Base-by-base conservation (phyloP, 2,797 vertebrate genomes). In the Sarcophilus harrisii region DNA sequence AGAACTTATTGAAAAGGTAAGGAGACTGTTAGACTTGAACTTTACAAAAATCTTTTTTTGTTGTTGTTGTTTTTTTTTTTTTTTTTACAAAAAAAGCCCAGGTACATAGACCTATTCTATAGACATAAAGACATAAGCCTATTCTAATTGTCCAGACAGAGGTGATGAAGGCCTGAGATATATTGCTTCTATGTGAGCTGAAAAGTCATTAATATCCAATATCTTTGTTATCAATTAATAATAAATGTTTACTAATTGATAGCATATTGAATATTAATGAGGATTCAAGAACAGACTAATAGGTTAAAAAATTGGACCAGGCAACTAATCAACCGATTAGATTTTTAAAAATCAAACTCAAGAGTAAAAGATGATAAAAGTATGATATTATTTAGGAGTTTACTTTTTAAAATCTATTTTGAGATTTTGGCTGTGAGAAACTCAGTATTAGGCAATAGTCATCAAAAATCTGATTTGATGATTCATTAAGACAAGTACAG, bases 241-340 rank as follows among this genome's bases (percentile, higher is more conserved):
- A 81, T 11, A 93, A 95, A 92, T 91, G 49, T 12, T 73, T 38
- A 52, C 62, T 92, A 58, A 93, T 32, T 94, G 10, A 91, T 38
- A 60, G 29, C 29, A 60, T 29, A 60, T 30, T 30, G 59, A 10
- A 13, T 30, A 29, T 12, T 30, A 30, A 60, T 30, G 59, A 60
- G 3, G 29, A n/a, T n/a, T 32, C 13, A 14, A 3, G 30, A 62
- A 32, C 13, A n/a, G 30, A 66, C 3, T 66, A 66, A 60, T 1
- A 60, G 60, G 3, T 66, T 66, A 66, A n/a, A 62, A 21, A 13
- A n/a, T 66, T 66, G 13, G 13, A n/a, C 12, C 30, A n/a, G 5
- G 16, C 30, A 32, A 66, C n/a, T 10, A 66, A 16, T 66, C 30
- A 55, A 55, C 54, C 32, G n/a, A 66, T 66, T 66, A 66, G 0